Evolutionary conservation across 2,888 invertebrate species (phyloP), one percentile per base, ranked within the genome.

Genomic region (Apotomis betuletana): DNA sequence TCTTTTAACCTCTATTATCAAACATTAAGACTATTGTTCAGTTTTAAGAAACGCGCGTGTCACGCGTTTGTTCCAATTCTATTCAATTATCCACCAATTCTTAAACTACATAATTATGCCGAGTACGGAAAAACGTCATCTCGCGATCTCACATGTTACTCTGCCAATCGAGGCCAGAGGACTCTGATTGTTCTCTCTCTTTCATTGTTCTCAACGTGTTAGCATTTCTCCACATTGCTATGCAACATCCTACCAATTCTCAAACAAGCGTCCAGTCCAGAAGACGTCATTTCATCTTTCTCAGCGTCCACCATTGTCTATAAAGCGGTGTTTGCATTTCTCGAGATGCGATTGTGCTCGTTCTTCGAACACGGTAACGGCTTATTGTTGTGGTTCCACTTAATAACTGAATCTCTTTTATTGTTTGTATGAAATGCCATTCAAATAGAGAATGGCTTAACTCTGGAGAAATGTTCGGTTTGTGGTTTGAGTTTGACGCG

Each of bases 331-430:
- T 70, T 60, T 55, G 57, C 70, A 71, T 71, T 71, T 61, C 67
- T 57, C 67, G 38, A 71, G 61, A 70, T 70, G 63, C 59, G n/a
- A 58, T 63, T 64, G 63, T 64, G 10, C 8, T 6, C 9, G 49
- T 67, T 67, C 70, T 44, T 10, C 27, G 65, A 67, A 71, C 13
- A 9, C 55, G 9, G 49, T 61, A 71, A 70, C 51, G 55, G 55
- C 27, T 54, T 57, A 71, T 71, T 71, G 70, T 69, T 46, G 55
- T 41, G 55, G 51, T 52, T 51, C 67, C 55, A 67, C 49, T 67
- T 51, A 67, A 51, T 67, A 38, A 49, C 51, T 59, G 46, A 13
- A 51, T 41, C 61, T 61, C 8, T 55, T 51, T 55, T 51, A 69
- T 71, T 71, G 67, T 71, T 71, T 61, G 52, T 46, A 44, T 65